Evolutionary conservation across 2,888 invertebrate genomes (phyloP), one percentile per base, ranked within the genome.

Genomic region (Reticulitermes lucifugus): DNA sequence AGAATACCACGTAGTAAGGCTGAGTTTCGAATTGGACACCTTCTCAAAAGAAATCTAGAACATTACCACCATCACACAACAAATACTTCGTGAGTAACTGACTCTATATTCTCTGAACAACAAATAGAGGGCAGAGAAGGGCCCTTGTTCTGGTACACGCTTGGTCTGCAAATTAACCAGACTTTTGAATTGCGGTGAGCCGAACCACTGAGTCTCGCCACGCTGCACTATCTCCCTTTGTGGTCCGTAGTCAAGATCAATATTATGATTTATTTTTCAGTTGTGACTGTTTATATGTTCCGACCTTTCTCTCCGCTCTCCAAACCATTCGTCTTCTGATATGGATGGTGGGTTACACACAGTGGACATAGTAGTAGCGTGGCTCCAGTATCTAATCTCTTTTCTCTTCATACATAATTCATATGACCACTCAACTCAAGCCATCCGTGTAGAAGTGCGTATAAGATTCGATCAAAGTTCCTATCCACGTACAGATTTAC

Each of bases 381-480:
- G 4, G 55, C 18, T 18, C 55, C 4, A 60, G 22, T 41, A 46
- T 35, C 60, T 60, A 80, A 80, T 41, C 60, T 80, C 60, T 60
- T 73, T 21, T 25, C 60, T 60, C 60, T 80, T 80, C 80, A 80
- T 80, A 80, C 80, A 80, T 80, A 80, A 80, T 80, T 80, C 80
- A 80, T 80, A 41, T 41, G 73, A 73, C 73, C 73, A 73, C 73
- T 73, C 73, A 73, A 18, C 73, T 73, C 73, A 73, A 73, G 35
- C 73, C 73, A 73, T 73, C 73, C 73, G 35, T 73, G 73, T 73
- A 73, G 73, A 5, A 22, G 73, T 41, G 73, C 73, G 35, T 21
- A 25, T 41, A 73, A 73, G 73, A 73, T 73, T 73, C 73, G 73
- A 73, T 73, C 73, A 73, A 41, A 35, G 41, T 41, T 65, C n/a